Evolutionary conservation across 1,140 invertebrate species (phyloP).

Genomic region (Zaprionus taronus): DNA sequence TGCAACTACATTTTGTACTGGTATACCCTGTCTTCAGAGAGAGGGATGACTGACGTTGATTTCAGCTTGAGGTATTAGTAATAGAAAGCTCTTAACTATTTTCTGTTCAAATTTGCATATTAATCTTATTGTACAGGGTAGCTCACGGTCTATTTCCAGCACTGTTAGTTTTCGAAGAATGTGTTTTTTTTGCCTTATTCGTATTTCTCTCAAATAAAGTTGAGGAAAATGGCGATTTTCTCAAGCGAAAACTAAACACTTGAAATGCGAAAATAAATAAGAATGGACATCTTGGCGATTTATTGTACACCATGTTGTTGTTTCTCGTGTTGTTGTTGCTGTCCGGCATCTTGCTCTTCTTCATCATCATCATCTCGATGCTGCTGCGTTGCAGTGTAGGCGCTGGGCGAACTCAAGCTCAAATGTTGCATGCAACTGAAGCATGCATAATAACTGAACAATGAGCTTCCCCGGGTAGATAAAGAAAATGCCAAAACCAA

Average conservation of each 20-base stretch:
- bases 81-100: neutral
- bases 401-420: conserved; percentile 41
- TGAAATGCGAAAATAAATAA: conserved; percentile 81
- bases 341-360: neutral
- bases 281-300: conserved; percentile 79
- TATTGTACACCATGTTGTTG: conserved; percentile 56
- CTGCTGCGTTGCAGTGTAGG: conserved; percentile 8
- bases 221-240: conserved; percentile 81
- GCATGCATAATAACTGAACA: conserved; percentile 75
- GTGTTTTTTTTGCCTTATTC: conserved; percentile 5
- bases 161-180: neutral
- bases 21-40: neutral
- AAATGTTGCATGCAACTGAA: conserved; percentile 71
- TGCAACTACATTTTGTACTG: conserved; percentile 53
- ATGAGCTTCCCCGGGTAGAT: conserved; percentile 36
- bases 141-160: neutral
- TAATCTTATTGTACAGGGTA: neutral
- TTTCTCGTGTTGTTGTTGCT: conserved; percentile 13
- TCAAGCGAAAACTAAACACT: conserved; percentile 82
- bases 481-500: conserved; percentile 16
- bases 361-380: conserved; percentile 1
- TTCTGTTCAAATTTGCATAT: neutral
- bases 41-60: neutral
- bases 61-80: neutral
- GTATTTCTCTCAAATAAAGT: conserved; percentile 61